Evolutionary conservation across 2,113 vertebrate genomes (phyloP).

Genomic region (Pagrus major): DNA sequence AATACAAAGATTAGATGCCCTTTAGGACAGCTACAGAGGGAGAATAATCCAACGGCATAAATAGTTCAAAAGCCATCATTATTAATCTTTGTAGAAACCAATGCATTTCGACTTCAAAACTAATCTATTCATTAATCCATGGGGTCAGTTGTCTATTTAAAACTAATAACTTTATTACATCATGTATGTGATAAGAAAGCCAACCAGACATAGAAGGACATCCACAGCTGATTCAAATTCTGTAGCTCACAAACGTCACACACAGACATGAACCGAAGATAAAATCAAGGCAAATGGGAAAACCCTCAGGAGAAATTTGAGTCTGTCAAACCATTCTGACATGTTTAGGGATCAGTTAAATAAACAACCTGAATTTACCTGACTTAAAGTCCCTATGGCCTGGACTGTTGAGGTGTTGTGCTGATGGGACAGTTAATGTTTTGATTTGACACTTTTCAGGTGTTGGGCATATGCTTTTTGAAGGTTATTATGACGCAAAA

Average conservation of each 20-base stretch:
- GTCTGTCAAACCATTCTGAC: not conserved
- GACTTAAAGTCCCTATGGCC: not conserved
- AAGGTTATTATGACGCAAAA: not conserved
- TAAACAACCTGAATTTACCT: not conserved
- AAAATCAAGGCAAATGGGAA: constrained; percentile 7
- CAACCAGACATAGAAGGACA: not conserved
- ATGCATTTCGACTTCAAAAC: not conserved
- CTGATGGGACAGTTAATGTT: not conserved
- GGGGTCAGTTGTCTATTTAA: constrained; percentile 14
- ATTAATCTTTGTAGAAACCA: constrained; percentile 7
- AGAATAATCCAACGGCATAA: constrained; percentile 12
- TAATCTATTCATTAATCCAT: not conserved
- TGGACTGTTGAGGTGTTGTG: not conserved
- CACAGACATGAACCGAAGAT: constrained; percentile 5
- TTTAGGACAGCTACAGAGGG: not conserved
- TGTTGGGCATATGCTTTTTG: not conserved
- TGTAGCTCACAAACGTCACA: not conserved
- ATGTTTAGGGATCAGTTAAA: not conserved
- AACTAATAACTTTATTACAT: constrained; percentile 1
- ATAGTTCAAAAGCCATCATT: constrained; percentile 6
- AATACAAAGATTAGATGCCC: not conserved
- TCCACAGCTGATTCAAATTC: not conserved
- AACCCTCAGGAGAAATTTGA: not conserved
- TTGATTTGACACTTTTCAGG: not conserved
- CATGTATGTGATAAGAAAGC: not conserved